Conservation (phyloP, 2,888 invertebrate genomes). For the Habroteleia sp. region DNA sequence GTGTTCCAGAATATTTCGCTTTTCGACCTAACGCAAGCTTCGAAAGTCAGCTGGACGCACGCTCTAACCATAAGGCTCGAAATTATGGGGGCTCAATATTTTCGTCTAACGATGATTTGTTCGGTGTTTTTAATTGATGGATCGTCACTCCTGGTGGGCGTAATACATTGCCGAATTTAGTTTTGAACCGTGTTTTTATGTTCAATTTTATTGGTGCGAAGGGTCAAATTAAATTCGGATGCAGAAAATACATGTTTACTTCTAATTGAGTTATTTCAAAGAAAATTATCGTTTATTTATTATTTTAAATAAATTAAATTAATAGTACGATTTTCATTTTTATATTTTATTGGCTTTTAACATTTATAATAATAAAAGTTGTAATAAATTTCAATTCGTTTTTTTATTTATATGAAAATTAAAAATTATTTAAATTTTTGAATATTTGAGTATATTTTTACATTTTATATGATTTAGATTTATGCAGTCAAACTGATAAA, state of each 20-base stretch:
- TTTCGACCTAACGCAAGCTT: slow-evolving; percentile 61
- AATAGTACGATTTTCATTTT: too few species aligned
- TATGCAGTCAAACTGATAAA: too few species aligned
- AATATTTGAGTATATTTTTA: too few species aligned
- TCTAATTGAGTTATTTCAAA: too few species aligned
- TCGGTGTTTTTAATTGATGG: slow-evolving; percentile 49
- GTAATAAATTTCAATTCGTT: too few species aligned
- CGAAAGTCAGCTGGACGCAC: slow-evolving; percentile 73
- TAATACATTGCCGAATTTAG: background rate
- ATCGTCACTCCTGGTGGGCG: slow-evolving; percentile 37
- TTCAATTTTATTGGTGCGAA: background rate
- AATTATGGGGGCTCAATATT: slow-evolving; percentile 71
- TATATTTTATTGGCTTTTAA: too few species aligned
- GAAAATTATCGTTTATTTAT: too few species aligned
- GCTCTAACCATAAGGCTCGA: slow-evolving; percentile 71
- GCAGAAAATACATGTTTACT: background rate
- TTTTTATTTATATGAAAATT: too few species aligned
- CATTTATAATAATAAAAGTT: too few species aligned
- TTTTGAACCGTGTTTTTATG: background rate
- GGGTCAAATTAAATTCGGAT: slow-evolving; percentile 5
- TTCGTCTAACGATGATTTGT: slow-evolving; percentile 62
- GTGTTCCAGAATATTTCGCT: slow-evolving; percentile 76
- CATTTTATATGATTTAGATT: too few species aligned
- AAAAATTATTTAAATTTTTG: too few species aligned
- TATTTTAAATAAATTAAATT: too few species aligned